Base-by-base conservation (phyloP, 2,797 vertebrate genomes). In the Florisuga fusca region DNA sequence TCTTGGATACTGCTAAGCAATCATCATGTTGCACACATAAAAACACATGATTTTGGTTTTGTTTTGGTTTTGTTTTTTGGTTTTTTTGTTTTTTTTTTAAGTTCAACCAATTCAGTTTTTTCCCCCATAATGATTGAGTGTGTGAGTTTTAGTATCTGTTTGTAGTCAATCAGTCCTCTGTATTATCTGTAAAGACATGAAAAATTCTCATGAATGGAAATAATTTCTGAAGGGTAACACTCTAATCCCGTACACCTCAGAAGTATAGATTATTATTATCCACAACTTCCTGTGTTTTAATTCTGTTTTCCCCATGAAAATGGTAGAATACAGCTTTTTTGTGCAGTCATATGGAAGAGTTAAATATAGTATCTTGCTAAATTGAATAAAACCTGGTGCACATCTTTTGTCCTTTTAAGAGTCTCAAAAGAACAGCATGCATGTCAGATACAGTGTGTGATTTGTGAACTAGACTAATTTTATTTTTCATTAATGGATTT, bases 401-500 rank as follows among this genome's bases (percentile, higher is more conserved):
- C 9, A 21, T 54, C 10, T 67, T 46, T 46, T 68, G 21, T 55
- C 59, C 57, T 92, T 74, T 77, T 53, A 87, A 53, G 54, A 48
- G 9, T 63, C 61, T 90, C 38, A 50, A 75, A 92, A 81, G 33
- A 77, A 43, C 8, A 38, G 21, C 50, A 9, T 69, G 15, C 15
- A 58, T 89, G 38, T 76, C 63, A 92, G 57, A 89, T 11, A 36
- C 2, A 61, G 74, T 57, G 69, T 89, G 21, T 80, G 66, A 78
- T 89, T 92, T 93, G 18, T 79, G 59, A 82, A 63, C 13, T 27
- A 33, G 22, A 48, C 12, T 84, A 57, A 77, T 89, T 68, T 84
- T 85, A 36, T 78, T 81, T 90, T 51, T 88, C 55, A 87, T 83
- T 75, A 91, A 86, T 51, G 53, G 29, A 61, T 72, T 87, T 77